Evolutionary conservation across 2,113 vertebrate species (phyloP), one percentile per base, ranked within the genome.

Genomic region (Rhabdomys dilectus): DNA sequence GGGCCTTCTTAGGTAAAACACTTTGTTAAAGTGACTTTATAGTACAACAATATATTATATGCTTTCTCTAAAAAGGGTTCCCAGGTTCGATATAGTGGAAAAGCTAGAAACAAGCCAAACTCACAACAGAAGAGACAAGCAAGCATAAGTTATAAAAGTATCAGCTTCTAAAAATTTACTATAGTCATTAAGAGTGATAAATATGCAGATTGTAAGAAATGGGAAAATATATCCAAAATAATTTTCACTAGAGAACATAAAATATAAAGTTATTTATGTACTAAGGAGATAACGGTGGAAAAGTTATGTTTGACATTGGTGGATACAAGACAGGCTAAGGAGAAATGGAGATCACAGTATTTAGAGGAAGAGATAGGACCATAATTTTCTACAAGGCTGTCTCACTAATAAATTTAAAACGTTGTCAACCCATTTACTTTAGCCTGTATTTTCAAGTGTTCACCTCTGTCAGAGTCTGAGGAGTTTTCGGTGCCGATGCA

Each of bases 101-200:
- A 95, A 97, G 89, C 45, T 93, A 95, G 68, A 93, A 96, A 85
- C 51, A 95, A 70, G 82, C 39, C 77, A 89, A 96, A 96, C 97
- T 97, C 94, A 96, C 56, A 92, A 68, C 88, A 90, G 81, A 95
- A 85, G 68, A 93, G 16, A 73, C 92, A 94, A 24, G 39, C 91
- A 95, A 34, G 1, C 4, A 3, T 91, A 95, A n/a, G 6, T 95
- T 89, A 70, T 51, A 84, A 56, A 91, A 64, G 87, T 70, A 89
- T 76, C 81, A 87, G 76, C 89, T 66, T 87, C 60, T 84, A 48
- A 94, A 51, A 96, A 96, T 96, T 95, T 94, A 95, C 96, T 48
- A 53, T 4, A 19, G 77, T 87, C 86, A 91, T 97, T 96, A 97
- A 95, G 29, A 95, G 73, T 95, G 77, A 95, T 75, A 96, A 96